A percentile compares a stretch with the other conserved stretches of the same genome.
phyloP scores from a whole-genome alignment of 2,797 vertebrate genomes.

The Acridotheres tristis region DNA sequence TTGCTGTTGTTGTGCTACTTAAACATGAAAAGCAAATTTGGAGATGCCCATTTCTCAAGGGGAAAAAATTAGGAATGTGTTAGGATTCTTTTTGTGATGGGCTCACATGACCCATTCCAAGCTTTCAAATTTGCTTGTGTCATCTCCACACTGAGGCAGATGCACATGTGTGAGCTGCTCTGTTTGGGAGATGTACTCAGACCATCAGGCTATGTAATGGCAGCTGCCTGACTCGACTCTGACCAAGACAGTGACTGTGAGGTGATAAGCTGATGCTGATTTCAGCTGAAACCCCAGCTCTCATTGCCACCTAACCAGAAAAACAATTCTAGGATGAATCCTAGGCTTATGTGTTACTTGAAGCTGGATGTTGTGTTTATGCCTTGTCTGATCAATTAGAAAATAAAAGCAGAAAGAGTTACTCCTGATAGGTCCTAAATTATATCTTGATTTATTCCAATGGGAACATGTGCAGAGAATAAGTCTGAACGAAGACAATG shows the following conservation, averaged over 20 bases:
- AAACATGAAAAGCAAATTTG: neutral
- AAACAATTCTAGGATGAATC: neutral
- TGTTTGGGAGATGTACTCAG: neutral
- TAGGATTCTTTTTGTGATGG: neutral
- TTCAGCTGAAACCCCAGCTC: neutral
- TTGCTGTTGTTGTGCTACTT: neutral
- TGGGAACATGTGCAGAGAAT: neutral
- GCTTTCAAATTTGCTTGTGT: neutral
- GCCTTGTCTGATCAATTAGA: neutral
- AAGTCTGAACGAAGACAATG: neutral
- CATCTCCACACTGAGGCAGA: neutral
- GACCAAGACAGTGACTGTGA: neutral
- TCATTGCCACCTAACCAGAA: fast-evolving
- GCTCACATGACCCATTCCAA: neutral
- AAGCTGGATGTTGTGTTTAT: neutral
- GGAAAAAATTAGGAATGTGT: neutral
- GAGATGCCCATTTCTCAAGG: neutral
- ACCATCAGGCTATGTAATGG: neutral
- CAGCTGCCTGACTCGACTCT: neutral
- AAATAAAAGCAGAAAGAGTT: neutral
- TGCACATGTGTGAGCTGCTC: fast-evolving
- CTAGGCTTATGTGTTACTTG: neutral
- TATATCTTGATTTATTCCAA: neutral
- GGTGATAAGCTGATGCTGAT: neutral
- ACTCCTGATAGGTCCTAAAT: neutral